Evolutionary conservation across 2,113 vertebrate species (phyloP).

Genomic region (Aspidoscelis tigris): DNA sequence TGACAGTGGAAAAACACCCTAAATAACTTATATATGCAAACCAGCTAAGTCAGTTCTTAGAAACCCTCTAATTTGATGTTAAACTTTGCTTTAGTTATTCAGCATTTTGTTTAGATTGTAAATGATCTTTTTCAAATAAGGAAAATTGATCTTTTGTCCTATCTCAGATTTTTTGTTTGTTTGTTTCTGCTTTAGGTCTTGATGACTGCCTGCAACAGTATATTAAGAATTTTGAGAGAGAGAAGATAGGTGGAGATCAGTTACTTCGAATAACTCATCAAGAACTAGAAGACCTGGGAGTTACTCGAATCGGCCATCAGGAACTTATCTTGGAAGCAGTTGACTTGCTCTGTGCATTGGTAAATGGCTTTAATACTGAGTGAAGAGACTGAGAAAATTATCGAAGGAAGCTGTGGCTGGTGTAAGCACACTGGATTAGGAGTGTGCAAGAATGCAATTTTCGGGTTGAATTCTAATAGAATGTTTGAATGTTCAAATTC

Average conservation of each 20-base stretch:
- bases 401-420: not conserved
- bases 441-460: no score
- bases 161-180: slow-evolving; percentile 2
- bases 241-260: slow-evolving; percentile 93
- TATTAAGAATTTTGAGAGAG: slow-evolving; percentile 95
- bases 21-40: not conserved
- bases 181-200: slow-evolving; percentile 81
- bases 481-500: no score
- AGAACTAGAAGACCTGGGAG: slow-evolving; percentile 95
- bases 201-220: slow-evolving; percentile 97
- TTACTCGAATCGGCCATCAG: slow-evolving; percentile 96
- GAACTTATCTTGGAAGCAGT: slow-evolving; percentile 97
- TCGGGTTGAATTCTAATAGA: no score
- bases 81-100: not conserved
- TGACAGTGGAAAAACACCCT: no score
- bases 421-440: not conserved
- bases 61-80: no score
- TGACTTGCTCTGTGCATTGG: slow-evolving; percentile 94
- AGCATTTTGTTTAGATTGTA: not conserved
- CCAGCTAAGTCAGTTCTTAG: not conserved
- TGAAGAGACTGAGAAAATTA: not conserved
- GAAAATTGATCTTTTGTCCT: not conserved
- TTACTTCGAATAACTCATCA: slow-evolving; percentile 95
- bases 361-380: slow-evolving; percentile 69
- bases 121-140: not conserved